A percentile compares a stretch with the other conserved stretches of the same genome.
Evolutionary conservation across 1,140 invertebrate genomes (phyloP).

Genomic region (Drosophila bocki): DNA sequence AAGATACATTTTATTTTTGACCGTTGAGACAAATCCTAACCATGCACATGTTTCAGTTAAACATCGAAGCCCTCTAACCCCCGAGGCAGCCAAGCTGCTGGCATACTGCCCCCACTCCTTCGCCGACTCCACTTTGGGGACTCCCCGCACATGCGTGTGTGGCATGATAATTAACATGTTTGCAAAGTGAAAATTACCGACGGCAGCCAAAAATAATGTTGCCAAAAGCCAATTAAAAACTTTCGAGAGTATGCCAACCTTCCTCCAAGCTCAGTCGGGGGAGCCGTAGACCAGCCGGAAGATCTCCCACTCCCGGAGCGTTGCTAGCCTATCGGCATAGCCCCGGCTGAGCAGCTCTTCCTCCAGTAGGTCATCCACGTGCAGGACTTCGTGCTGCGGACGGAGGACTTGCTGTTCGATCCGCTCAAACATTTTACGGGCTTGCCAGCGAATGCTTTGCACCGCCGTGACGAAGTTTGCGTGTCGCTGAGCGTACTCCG

Average conservation of each 20-base stretch:
- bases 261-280: not conserved
- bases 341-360: constrained; percentile 34
- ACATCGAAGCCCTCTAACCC: not conserved
- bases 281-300: constrained; percentile 34
- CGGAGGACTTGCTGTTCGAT: constrained; percentile 20
- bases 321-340: constrained; percentile 33
- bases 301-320: constrained; percentile 50
- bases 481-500: constrained; percentile 2
- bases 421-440: constrained; percentile 52
- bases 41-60: not conserved
- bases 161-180: constrained; percentile 52
- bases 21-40: not conserved
- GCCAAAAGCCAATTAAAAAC: constrained; percentile 70
- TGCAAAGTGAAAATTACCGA: constrained; percentile 61
- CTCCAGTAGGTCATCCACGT: constrained; percentile 32
- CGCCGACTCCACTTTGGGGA: constrained; percentile 17
- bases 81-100: not conserved
- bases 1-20: not conserved
- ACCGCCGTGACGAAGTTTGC: constrained; percentile 23
- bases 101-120: not conserved
- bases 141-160: constrained; percentile 11
- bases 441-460: constrained; percentile 46
- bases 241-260: constrained; percentile 35
- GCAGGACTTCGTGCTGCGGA: constrained; percentile 42
- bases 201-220: constrained; percentile 53